A percentile compares a stretch with the other conserved stretches of the same genome.
Conservation (phyloP, 1,140 invertebrate genomes). For the Pristionchus pacificus region DNA sequence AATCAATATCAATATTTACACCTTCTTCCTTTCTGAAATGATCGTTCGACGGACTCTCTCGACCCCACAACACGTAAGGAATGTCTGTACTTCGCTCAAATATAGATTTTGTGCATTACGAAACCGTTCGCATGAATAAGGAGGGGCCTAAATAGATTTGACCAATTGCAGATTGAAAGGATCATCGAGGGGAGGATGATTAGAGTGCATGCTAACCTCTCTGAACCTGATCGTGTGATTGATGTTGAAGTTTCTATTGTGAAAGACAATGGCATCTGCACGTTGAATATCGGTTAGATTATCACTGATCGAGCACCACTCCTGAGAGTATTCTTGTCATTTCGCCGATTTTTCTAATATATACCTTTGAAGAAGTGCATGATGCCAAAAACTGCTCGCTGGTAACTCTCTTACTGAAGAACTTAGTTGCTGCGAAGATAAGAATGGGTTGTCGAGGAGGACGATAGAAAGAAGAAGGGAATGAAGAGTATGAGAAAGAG, state of each 20-base stretch:
- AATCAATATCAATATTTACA: not conserved
- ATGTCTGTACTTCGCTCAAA: constrained; percentile 1
- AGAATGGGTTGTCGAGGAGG: constrained; percentile 12
- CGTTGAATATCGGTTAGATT: constrained; percentile 12
- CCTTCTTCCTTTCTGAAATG: constrained; percentile 17
- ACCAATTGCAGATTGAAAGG: not conserved
- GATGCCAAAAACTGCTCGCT: constrained; percentile 18
- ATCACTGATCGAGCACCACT: constrained; percentile 23
- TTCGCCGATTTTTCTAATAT: not conserved
- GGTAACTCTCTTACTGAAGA: constrained; percentile 23
- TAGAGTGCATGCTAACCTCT: constrained; percentile 2
- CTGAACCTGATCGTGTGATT: not conserved
- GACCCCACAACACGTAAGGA: constrained; percentile 24
- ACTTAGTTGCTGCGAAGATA: constrained; percentile 26
- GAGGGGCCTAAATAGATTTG: too few species aligned
- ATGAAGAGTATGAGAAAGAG: too few species aligned
- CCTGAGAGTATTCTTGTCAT: too few species aligned
- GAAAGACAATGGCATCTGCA: constrained; percentile 27
- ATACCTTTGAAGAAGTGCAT: not conserved
- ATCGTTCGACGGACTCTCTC: constrained; percentile 31
- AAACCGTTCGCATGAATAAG: not conserved
- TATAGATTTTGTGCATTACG: not conserved
- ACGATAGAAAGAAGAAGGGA: too few species aligned
- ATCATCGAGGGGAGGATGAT: not conserved
- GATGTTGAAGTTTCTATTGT: constrained; percentile 25